Conservation (phyloP, 1,140 invertebrate species). For the Catajapyx aquilonaris region DNA sequence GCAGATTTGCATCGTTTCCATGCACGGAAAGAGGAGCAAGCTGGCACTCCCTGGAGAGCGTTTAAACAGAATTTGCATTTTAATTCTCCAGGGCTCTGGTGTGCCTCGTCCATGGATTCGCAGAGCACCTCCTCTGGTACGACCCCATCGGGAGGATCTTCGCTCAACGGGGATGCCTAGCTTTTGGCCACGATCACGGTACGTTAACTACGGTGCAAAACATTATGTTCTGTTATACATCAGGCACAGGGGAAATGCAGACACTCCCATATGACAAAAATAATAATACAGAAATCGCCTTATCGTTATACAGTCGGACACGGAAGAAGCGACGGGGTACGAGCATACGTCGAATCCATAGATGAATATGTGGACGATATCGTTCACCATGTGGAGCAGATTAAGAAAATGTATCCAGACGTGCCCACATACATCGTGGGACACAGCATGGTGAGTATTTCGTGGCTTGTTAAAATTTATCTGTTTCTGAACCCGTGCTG, state of each 20-base stretch:
- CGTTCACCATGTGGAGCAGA: conserved; percentile 17
- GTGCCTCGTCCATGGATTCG: conserved; percentile 22
- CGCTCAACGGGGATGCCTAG: conserved; percentile 16
- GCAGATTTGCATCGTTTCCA: too few relatives aligned
- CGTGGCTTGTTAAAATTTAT: too few relatives aligned
- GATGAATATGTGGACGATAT: conserved; percentile 19
- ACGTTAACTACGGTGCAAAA: conserved; percentile 9
- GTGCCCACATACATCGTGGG: conserved; percentile 19
- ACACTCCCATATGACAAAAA: background rate
- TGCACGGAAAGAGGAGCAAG: too few relatives aligned
- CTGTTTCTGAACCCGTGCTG: too few relatives aligned
- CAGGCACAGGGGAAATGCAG: background rate
- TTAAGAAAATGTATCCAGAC: conserved; percentile 15
- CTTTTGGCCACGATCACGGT: conserved; percentile 25
- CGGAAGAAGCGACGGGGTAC: conserved; percentile 20
- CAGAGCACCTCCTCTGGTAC: conserved; percentile 23
- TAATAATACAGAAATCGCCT: conserved; percentile 2
- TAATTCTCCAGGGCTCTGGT: conserved; percentile 19
- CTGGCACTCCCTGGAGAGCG: too few relatives aligned
- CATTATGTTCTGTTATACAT: conserved; percentile 2
- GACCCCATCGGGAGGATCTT: conserved; percentile 18
- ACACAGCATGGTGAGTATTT: conserved; percentile 25
- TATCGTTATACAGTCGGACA: conserved; percentile 19
- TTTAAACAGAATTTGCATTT: too few relatives aligned
- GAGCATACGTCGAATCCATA: conserved; percentile 17